Evolutionary conservation across 2,888 invertebrate species (phyloP).

Genomic region (Caenorhabditis zanzibari): DNA sequence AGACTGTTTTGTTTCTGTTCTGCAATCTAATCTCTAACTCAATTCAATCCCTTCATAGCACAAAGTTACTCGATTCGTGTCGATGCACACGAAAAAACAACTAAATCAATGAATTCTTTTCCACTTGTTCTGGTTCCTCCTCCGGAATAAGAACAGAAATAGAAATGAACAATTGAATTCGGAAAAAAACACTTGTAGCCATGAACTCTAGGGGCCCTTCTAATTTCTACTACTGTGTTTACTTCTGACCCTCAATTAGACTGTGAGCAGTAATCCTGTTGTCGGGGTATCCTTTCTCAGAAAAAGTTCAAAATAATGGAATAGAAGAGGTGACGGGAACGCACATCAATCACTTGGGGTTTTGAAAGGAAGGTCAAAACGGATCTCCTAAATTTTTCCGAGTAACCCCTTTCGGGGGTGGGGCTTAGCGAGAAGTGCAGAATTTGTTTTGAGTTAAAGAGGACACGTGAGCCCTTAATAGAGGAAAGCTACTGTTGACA

Average conservation of each 20-base stretch:
- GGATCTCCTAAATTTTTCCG: background rate
- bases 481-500: constrained; percentile 24
- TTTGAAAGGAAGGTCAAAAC: constrained; percentile 31
- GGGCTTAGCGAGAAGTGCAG: constrained; percentile 4
- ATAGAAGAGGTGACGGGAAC: background rate
- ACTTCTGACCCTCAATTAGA: constrained; percentile 15
- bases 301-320: constrained; percentile 19
- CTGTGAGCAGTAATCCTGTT: constrained; percentile 2
- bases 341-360: constrained; percentile 45
- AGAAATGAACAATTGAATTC: constrained; percentile 28
- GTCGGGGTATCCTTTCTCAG: constrained; percentile 2
- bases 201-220: background rate
- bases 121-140: constrained; percentile 21
- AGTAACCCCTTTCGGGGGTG: constrained; percentile 5
- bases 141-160: background rate
- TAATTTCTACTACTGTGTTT: constrained; percentile 41
- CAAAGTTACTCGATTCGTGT: constrained; percentile 11
- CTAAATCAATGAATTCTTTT: constrained; percentile 21
- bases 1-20: constrained; percentile 1
- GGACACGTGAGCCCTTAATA: constrained; percentile 30
- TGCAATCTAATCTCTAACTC: constrained; percentile 21
- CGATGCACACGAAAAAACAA: constrained; percentile 33
- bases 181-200: constrained; percentile 15
- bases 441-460: constrained; percentile 6
- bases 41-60: too few species aligned